These are phyloP conservation scores for Stegophylla sp. DNA, from an alignment of 2,888 invertebrate genomes.

Conservation along the genomic window DNA sequence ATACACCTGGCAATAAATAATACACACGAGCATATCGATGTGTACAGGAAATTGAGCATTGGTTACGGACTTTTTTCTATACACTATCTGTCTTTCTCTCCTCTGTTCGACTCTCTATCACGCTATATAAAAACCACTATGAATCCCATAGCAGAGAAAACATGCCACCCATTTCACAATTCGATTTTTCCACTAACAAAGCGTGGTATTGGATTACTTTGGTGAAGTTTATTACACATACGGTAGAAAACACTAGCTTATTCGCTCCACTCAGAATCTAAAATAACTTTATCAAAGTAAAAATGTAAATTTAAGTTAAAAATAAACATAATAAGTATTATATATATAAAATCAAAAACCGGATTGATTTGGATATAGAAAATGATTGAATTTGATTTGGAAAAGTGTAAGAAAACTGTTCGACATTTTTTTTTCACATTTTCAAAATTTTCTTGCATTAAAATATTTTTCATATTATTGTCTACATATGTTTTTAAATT, in stretches of 20 bases:
- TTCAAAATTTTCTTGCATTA: no score
- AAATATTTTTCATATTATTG: no score
- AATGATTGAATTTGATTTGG: no score
- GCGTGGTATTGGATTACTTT: constrained; percentile 50
- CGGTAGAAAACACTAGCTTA: neutral
- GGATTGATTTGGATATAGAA: no score
- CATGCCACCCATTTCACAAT: constrained; percentile 55
- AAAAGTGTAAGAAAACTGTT: no score
- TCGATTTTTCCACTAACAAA: constrained; percentile 54
- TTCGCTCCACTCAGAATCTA: no score
- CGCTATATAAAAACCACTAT: constrained; percentile 39
- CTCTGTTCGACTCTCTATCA: constrained; percentile 53
- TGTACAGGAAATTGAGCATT: constrained; percentile 56
- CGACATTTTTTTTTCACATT: no score
- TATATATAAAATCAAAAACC: no score
- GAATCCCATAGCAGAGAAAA: constrained; percentile 48
- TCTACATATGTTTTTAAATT: no score
- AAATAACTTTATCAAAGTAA: no score
- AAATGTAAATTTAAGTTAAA: neutral
- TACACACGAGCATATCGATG: constrained; percentile 51
- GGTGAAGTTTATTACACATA: constrained; percentile 18
- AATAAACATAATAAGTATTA: neutral
- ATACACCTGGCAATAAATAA: constrained; percentile 50
- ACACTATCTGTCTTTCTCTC: constrained; percentile 41
- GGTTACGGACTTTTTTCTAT: constrained; percentile 54